Conservation (phyloP, 2,797 vertebrate species). For the Cossypha heuglini region DNA sequence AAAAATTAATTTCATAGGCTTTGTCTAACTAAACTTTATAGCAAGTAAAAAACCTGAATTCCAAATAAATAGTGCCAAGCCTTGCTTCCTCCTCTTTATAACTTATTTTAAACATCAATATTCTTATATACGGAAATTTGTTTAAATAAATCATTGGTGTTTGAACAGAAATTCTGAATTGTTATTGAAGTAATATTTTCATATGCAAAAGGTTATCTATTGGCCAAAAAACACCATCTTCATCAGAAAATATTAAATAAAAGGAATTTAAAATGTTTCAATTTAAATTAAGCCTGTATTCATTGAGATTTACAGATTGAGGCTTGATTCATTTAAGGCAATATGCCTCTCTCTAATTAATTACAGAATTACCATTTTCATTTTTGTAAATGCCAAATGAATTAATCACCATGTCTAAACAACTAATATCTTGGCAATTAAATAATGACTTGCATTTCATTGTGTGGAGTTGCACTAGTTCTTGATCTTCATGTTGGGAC, state of each 20-base stretch:
- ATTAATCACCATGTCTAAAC: slow-evolving; percentile 22
- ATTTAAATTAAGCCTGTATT: background rate
- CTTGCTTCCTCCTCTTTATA: background rate
- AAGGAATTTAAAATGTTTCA: background rate
- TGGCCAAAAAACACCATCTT: background rate
- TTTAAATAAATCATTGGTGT: background rate
- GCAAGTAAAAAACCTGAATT: background rate
- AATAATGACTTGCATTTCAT: background rate
- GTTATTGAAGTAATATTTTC: background rate
- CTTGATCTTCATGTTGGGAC: background rate
- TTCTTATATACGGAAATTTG: background rate
- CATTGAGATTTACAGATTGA: background rate
- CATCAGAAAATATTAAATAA: background rate
- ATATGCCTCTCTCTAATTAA: background rate
- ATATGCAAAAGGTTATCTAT: rapidly evolving
- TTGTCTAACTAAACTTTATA: background rate
- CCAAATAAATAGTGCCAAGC: background rate
- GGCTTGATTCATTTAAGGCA: background rate
- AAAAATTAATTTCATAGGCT: background rate
- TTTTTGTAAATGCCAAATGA: background rate
- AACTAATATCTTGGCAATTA: slow-evolving; percentile 2
- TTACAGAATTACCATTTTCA: slow-evolving; percentile 13
- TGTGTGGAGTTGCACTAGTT: background rate
- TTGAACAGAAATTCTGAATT: background rate
- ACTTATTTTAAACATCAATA: background rate